Conservation (phyloP, 2,888 invertebrate genomes). For the Halocaridina rubra region DNA sequence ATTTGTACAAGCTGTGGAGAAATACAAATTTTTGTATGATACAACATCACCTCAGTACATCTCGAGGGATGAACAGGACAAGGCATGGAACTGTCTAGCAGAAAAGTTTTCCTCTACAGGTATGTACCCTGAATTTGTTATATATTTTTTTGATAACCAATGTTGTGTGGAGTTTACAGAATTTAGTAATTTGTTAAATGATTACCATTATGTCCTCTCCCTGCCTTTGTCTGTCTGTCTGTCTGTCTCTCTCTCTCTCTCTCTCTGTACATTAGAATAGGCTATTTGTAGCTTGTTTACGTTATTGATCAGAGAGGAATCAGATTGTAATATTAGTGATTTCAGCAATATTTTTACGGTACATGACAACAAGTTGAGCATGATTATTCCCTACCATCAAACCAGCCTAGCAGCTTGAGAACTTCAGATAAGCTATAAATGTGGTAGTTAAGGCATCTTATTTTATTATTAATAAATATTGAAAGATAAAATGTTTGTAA, state of each 20-base stretch:
- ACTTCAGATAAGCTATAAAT: constrained; percentile 17
- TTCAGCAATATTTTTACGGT: no score
- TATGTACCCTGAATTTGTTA: constrained; percentile 6
- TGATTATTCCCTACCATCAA: neutral
- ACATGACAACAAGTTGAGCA: neutral
- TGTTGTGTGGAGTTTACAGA: no score
- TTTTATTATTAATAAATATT: constrained; percentile 9
- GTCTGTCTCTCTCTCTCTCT: no score
- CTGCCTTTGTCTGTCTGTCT: no score
- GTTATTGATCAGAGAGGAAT: no score
- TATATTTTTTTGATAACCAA: no score
- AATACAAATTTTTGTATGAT: constrained; percentile 12
- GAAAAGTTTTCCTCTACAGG: constrained; percentile 10
- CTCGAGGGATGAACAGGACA: constrained; percentile 16
- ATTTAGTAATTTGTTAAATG: no score
- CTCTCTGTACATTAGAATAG: no score
- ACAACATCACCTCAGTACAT: constrained; percentile 13
- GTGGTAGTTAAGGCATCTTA: constrained; percentile 9
- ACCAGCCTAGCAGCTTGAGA: constrained; percentile 16
- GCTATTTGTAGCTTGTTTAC: no score
- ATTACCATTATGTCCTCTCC: no score
- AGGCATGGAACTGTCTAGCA: constrained; percentile 9
- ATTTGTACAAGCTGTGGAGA: constrained; percentile 11
- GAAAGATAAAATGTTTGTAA: constrained; percentile 2
- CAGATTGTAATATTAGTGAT: no score